Conservation (phyloP, 2,797 vertebrate species). For the Centropyge bicolor region DNA sequence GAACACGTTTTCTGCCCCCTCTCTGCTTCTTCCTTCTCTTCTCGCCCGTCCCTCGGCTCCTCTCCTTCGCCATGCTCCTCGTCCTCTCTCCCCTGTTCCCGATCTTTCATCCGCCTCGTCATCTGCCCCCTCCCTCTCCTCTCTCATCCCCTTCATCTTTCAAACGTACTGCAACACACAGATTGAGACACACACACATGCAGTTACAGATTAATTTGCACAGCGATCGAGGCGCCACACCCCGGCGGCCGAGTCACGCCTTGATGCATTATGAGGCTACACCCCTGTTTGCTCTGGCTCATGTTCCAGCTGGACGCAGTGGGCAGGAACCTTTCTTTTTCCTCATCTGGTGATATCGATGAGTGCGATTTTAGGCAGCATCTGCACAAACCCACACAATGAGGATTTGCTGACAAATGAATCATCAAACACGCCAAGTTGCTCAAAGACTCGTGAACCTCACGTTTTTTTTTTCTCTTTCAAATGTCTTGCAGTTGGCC, state of each 20-base stretch:
- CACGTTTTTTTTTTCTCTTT: conserved; percentile 38
- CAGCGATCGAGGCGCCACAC: conserved; percentile 59
- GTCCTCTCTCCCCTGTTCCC: neutral
- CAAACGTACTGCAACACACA: conserved; percentile 11
- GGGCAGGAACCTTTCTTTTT: conserved; percentile 58
- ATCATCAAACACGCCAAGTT: conserved; percentile 47
- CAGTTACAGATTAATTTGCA: conserved; percentile 53
- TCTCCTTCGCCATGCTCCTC: neutral
- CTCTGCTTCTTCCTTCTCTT: neutral
- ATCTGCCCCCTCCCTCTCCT: conserved; percentile 7
- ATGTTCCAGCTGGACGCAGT: conserved; percentile 48
- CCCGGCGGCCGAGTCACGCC: conserved; percentile 64
- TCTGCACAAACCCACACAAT: conserved; percentile 21
- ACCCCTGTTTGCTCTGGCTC: conserved; percentile 80
- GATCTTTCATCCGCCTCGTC: conserved; percentile 6
- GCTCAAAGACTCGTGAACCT: conserved; percentile 40
- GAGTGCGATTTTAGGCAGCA: conserved; percentile 49
- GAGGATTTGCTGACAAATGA: conserved; percentile 50
- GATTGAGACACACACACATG: neutral
- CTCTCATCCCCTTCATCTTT: conserved; percentile 13
- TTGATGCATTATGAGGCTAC: conserved; percentile 67
- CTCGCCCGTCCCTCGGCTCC: neutral
- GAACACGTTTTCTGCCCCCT: neutral
- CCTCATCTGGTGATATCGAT: conserved; percentile 57
- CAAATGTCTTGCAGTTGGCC: conserved; percentile 46